Evolutionary conservation across 2,888 invertebrate species (phyloP), one percentile per base, ranked within the genome.

Genomic region (Mystacides longicornis): DNA sequence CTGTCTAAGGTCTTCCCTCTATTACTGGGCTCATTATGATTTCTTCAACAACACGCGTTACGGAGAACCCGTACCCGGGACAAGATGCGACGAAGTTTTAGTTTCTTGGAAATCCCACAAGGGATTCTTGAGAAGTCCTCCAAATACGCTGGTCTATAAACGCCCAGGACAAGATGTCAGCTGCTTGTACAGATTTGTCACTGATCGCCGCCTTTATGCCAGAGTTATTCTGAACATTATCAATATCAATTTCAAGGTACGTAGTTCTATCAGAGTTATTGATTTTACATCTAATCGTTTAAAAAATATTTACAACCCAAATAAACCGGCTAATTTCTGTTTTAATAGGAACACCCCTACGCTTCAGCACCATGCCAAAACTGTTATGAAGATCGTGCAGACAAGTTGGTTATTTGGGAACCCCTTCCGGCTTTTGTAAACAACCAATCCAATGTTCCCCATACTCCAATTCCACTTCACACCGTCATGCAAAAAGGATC

Each of bases 11-110:
- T 92, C 92, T n/a, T 93, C 93, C 0, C 77, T 94, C 14, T 93
- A 93, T 71, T 93, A 93, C 69, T 93, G 93, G 93, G 93, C 93
- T 0, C 93, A 93, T 68, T 93, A 93, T 67, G 93, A 93, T 67
- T 93, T 93, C 76, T 93, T 93, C 74, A 93, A 93, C 70, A 91
- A 92, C 65, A 92, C 90, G 0, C 85, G 87, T 51, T 86, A 88
- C 62, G 93, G 93, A 0, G 89, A 89, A 61, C 86, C 89, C 0
- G 87, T 93, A 0, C 81, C 82, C 0, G 86, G 85, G 19, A 91
- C 89, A 0, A 82, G 86, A 2, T 94, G 93, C 67, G 93, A 94
- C 65, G 92, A 93, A 68, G 84, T 88, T 1, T 91, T 93, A 67
- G 85, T 88, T 9, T 89, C 91, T 0, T 93, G 92, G 90, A 86